Base-by-base conservation (phyloP, 2,888 invertebrate species). In the Volucella zonaria region DNA sequence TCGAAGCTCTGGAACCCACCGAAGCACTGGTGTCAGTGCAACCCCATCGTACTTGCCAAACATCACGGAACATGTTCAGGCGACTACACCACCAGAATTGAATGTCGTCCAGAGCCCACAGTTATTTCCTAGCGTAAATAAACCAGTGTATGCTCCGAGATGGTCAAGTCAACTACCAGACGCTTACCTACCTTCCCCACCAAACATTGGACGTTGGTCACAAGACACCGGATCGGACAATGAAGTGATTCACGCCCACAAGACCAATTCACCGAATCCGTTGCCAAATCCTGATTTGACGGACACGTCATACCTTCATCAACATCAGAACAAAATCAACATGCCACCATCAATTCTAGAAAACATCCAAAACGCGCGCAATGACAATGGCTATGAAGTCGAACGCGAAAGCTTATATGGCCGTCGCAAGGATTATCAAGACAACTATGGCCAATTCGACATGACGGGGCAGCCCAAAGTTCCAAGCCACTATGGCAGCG, bases 211-310 rank as follows among this genome's bases (percentile, higher is more conserved):
- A 15, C 94, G 96, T 45, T 96, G 96, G 96, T 96, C 96, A 0
- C 96, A 95, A 76, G 96, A 96, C 87, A 95, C 96, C 0, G 95
- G 94, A 8, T 96, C 96, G 0, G 96, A 96, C 89, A 95, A 95
- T 88, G 96, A 96, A 88, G 88, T 90, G 40, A 93, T 94, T 43
- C 93, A 93, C 74, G 91, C 91, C 1, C 91, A 93, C 88, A 94
- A 94, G 89, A 94, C 93, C 1, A 93, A 92, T 76, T 94, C 94
- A 43, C 96, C 96, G 0, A 95, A 96, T 88, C 95, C 95, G 1
- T 88, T 95, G 87, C 96, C 96, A n/a, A 95, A 95, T 92, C 96
- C 96, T 0, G 96, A 96, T 89, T 94, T 96, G 67, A 95, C 95
- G 0, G 95, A 95, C 89, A 93, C 93, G 23, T 93, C 93, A 82